Base-by-base conservation (phyloP, 2,888 invertebrate genomes). In the Acrocera orbiculus region DNA sequence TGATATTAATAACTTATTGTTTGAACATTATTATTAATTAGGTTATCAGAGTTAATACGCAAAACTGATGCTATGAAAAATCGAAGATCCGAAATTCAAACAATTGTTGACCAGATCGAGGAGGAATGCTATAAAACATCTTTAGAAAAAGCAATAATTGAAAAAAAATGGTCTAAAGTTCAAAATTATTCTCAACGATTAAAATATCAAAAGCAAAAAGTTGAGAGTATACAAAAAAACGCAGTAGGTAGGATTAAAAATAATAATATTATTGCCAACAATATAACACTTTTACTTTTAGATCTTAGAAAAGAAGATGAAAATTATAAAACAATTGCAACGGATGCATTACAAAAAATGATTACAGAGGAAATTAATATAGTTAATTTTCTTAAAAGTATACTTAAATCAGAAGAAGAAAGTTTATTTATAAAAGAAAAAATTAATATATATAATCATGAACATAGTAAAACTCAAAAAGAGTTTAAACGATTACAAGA, bases 251-350 rank as follows among this genome's bases (percentile, higher is more conserved):
- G 25, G 50, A 50, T 27, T 40, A 45, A 26, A 46, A 47, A 10
- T 5, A 14, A 27, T 8, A 11, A 17, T 10, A 16, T 17, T 16
- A 27, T 16, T 11, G 11, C 7, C 20, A 27, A 23, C 5, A 26
- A 9, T 7, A 34, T 39, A n/a, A 52, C 47, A 34, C 44, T 56
- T 13, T n/a, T 34, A 3, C 2, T 16, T 25, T 25, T 16, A 47
- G 47, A 50, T 32, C 39, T 56, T 16, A 39, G 54, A 30, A 48
- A 45, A n/a, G 51, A 56, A 45, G 52, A 46, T 49, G 40, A 32
- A 44, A 44, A 38, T 14, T 43, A 46, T 17, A 46, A 43, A 35
- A 26, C 35, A 10, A 35, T 34, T 4, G 42, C 42, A 14, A 37
- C 51, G 44, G 34, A 39, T 14, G 36, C 45, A 13, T 26, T 61